phyloP scores from a whole-genome alignment of 2,113 vertebrate species.

The Rhinichthys klamathensis region DNA sequence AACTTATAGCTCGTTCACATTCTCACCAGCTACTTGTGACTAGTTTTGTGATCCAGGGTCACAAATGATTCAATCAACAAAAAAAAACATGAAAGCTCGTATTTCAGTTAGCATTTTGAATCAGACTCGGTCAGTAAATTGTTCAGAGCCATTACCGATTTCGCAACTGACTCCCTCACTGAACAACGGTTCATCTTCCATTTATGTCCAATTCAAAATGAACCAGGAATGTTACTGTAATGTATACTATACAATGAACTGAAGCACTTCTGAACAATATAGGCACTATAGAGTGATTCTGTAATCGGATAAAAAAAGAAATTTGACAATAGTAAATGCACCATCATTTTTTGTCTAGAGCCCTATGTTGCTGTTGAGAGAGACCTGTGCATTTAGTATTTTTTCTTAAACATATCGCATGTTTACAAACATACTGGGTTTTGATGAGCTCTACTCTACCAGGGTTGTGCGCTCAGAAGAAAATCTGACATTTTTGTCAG shows the following conservation, averaged over 20 bases:
- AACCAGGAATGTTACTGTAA: not conserved
- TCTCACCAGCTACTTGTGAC: no score
- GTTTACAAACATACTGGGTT: slow-evolving; percentile 23
- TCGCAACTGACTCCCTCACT: not conserved
- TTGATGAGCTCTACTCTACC: slow-evolving; percentile 18
- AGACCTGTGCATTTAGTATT: not conserved
- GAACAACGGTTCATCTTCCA: not conserved
- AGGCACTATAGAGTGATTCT: not conserved
- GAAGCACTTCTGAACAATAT: not conserved
- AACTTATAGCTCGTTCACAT: no score
- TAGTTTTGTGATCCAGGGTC: no score
- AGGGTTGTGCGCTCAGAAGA: not conserved
- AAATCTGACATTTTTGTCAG: slow-evolving; percentile 47
- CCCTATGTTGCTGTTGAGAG: not conserved
- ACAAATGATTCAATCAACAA: no score
- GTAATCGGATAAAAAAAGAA: not conserved
- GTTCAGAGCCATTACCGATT: not conserved
- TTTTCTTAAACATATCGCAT: not conserved
- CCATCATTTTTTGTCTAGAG: not conserved
- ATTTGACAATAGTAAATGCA: not conserved
- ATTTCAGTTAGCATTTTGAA: not conserved
- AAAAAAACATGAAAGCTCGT: no score
- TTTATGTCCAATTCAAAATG: not conserved
- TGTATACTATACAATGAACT: not conserved
- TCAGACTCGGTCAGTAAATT: not conserved